Percentiles rank a stretch among this genome's conserved stretches.
Conservation (phyloP, 1,140 invertebrate species). For the Diachasmimorpha longicaudata region DNA sequence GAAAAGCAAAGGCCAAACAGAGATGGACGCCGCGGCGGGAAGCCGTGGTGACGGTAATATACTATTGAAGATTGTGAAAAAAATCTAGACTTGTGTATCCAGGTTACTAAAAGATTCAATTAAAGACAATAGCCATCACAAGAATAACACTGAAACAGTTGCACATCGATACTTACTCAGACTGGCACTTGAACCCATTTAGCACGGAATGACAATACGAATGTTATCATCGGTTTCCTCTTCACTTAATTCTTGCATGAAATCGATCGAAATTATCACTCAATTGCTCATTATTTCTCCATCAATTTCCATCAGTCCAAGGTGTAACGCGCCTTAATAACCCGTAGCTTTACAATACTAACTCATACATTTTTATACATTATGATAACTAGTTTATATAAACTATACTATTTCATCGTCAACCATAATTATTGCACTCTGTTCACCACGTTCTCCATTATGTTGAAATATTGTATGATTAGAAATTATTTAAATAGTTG, state of each 20-base stretch:
- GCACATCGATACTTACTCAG: constrained; percentile 1
- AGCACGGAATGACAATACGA: not conserved
- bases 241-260: not conserved
- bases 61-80: not conserved
- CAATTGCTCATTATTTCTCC: not conserved
- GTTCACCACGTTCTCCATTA: not conserved
- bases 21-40: no score
- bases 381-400: not conserved
- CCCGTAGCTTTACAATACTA: not conserved
- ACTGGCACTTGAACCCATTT: not conserved
- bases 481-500: constrained; percentile 2
- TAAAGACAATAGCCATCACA: not conserved
- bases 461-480: not conserved
- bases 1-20: no score
- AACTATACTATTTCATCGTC: not conserved
- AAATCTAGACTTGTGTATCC: not conserved
- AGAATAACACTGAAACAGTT: not conserved
- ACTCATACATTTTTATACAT: not conserved
- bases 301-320: not conserved
- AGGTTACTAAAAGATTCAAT: not conserved
- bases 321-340: not conserved
- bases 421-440: not conserved
- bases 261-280: not conserved
- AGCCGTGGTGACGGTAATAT: no score
- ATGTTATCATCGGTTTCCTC: not conserved